phyloP scores from a whole-genome alignment of 1,140 invertebrate species.

The Heliconius congener region DNA sequence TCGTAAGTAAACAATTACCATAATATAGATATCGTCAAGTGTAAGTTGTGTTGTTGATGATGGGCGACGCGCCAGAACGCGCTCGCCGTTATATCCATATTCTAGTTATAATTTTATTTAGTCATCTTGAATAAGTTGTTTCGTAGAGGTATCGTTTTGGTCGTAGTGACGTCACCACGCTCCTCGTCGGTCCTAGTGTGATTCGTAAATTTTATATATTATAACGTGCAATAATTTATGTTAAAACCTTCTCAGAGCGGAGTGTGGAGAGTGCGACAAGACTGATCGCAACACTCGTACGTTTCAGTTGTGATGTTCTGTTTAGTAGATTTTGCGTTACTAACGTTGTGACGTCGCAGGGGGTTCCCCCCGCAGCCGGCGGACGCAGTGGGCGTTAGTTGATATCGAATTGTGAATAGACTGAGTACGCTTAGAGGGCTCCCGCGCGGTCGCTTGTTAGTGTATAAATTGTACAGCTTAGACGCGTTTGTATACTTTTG shows the following conservation, averaged over 20 bases:
- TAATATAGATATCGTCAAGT: slow-evolving; percentile 64
- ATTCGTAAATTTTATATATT: slow-evolving; percentile 56
- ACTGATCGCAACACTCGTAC: not conserved
- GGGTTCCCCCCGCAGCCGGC: not conserved
- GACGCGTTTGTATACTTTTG: slow-evolving; percentile 75
- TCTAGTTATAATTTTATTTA: slow-evolving; percentile 77
- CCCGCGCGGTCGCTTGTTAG: slow-evolving; percentile 17
- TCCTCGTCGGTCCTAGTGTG: slow-evolving; percentile 37
- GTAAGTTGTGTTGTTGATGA: slow-evolving; percentile 63
- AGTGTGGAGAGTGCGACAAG: too few species aligned
- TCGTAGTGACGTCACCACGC: not conserved
- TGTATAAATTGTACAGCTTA: slow-evolving; percentile 15
- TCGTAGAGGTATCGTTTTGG: not conserved
- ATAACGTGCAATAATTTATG: slow-evolving; percentile 76
- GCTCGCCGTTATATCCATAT: slow-evolving; percentile 54
- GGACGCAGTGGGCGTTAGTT: slow-evolving; percentile 34
- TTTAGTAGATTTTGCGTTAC: not conserved
- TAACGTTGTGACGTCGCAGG: not conserved
- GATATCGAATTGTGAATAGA: slow-evolving; percentile 51
- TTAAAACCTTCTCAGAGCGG: slow-evolving; percentile 24
- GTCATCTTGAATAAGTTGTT: slow-evolving; percentile 55
- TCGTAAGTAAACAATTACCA: slow-evolving; percentile 74
- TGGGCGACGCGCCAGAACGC: slow-evolving; percentile 23
- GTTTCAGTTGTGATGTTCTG: slow-evolving; percentile 16
- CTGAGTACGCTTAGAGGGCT: slow-evolving; percentile 42